These are phyloP conservation scores for Emys orbicularis DNA, from an alignment of 2,797 vertebrate genomes.

Conservation along the genomic window DNA sequence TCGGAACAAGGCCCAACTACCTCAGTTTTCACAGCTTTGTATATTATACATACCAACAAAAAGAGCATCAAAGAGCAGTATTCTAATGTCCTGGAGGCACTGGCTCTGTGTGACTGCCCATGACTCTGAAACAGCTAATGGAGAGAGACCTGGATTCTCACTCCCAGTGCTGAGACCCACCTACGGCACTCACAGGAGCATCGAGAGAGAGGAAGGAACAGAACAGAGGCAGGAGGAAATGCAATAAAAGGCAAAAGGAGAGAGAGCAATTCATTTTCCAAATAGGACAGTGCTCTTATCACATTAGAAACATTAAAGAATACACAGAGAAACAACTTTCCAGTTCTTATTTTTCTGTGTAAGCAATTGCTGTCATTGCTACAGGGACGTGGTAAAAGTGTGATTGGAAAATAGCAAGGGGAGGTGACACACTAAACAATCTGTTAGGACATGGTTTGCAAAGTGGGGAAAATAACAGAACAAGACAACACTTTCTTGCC, in stretches of 20 bases:
- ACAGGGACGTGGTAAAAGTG: neutral
- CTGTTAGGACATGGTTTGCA: neutral
- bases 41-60: neutral
- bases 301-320: neutral
- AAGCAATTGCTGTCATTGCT: neutral
- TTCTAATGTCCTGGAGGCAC: neutral
- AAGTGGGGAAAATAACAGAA: neutral
- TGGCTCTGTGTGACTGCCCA: neutral
- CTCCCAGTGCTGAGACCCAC: neutral
- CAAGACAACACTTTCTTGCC: neutral
- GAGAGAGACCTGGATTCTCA: neutral
- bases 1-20: neutral
- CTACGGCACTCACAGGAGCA: accelerated
- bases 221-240: neutral
- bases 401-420: neutral
- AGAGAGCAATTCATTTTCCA: neutral
- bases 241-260: neutral
- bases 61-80: neutral
- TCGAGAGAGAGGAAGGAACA: neutral
- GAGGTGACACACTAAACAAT: neutral
- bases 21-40: neutral
- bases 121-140: neutral
- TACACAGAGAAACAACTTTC: neutral
- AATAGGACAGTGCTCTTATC: neutral
- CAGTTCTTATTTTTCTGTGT: neutral